Base-by-base conservation (phyloP, 2,113 vertebrate species). In the Marmota monax region DNA sequence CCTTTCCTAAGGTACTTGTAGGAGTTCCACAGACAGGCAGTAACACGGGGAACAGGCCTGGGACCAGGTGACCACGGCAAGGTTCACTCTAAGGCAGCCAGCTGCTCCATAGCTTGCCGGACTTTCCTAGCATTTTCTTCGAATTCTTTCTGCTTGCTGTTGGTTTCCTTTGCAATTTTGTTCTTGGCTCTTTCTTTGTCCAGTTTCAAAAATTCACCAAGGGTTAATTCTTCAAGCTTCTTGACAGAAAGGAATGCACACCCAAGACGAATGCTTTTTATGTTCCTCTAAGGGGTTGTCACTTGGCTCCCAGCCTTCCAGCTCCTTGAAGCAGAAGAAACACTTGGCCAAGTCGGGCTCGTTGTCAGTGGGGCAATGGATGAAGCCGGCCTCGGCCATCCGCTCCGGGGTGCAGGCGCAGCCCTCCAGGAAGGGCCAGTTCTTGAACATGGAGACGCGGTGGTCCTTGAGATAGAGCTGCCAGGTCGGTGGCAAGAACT, bases 271-370 rank as follows among this genome's bases (percentile, higher is more conserved):
- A 96, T 99, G 99, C 42, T 99, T 99, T 73, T 95, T 98, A 96
- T 99, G 99, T 29, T 99, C 99, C 92, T 99, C 98, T 95, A 98
- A 56, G 1, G 99, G 99, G 92, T 99, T 99, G 63, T 99, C 99
- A 5, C 99, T 99, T 0, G 99, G 99, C 94, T 99, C 99, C 99
- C 99, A 99, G 74, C 99, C 99, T 94, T 99, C 99, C 97, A 99
- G 98, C 97, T 99, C 99, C 98, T 99, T 99, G 87, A 99, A 98
- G 98, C 99, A 99, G 98, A 99, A 99, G 98, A 99, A 99, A 84
- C 99, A 99, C 98, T 99, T 99, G 1, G 99, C 99, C 67, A 99
- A 97, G 83, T 99, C 99, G 0, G 99, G 99, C 89, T 99, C 98
- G 98, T 99, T 99, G n/a, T 99, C 99, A 29, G 98, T 99, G 9